phyloP scores from a whole-genome alignment of 1,140 invertebrate genomes.

The Drosophila pruinosa region DNA sequence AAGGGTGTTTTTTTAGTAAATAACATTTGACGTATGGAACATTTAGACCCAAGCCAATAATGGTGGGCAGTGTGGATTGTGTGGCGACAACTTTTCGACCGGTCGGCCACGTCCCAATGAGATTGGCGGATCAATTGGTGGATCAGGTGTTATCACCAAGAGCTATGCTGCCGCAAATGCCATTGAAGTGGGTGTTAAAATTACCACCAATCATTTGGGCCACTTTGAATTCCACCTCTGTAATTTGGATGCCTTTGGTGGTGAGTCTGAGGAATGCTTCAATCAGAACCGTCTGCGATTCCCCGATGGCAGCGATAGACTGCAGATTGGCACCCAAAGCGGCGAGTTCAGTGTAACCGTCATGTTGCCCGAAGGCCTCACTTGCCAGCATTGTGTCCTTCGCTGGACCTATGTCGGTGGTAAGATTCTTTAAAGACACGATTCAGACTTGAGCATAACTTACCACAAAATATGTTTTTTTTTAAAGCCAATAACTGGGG shows the following conservation, averaged over 20 bases:
- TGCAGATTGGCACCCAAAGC: slow-evolving; percentile 49
- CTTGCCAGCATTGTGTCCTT: slow-evolving; percentile 87
- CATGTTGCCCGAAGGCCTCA: slow-evolving; percentile 84
- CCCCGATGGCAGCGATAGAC: slow-evolving; percentile 81
- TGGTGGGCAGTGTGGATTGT: slow-evolving; percentile 85
- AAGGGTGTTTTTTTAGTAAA: background rate
- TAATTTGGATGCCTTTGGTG: slow-evolving; percentile 74
- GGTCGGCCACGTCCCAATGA: slow-evolving; percentile 85
- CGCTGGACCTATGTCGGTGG: slow-evolving; percentile 87
- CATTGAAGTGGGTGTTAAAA: slow-evolving; percentile 74
- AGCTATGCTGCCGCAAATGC: slow-evolving; percentile 72
- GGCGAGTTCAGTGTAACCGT: slow-evolving; percentile 82
- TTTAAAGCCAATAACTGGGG: slow-evolving; percentile 85
- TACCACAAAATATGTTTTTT: background rate
- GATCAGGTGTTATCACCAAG: slow-evolving; percentile 84
- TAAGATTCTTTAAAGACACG: slow-evolving; percentile 12
- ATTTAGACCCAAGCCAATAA: slow-evolving; percentile 73
- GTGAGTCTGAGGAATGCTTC: slow-evolving; percentile 86
- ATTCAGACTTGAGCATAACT: background rate
- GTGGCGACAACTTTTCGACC: slow-evolving; percentile 84
- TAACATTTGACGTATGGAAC: too few relatives aligned
- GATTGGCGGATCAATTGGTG: slow-evolving; percentile 86
- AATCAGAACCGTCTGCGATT: slow-evolving; percentile 83
- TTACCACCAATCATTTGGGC: slow-evolving; percentile 85
- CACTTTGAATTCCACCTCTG: slow-evolving; percentile 86